Evolutionary conservation across 2,113 vertebrate species (phyloP).

Genomic region (Nothocercus julius): DNA sequence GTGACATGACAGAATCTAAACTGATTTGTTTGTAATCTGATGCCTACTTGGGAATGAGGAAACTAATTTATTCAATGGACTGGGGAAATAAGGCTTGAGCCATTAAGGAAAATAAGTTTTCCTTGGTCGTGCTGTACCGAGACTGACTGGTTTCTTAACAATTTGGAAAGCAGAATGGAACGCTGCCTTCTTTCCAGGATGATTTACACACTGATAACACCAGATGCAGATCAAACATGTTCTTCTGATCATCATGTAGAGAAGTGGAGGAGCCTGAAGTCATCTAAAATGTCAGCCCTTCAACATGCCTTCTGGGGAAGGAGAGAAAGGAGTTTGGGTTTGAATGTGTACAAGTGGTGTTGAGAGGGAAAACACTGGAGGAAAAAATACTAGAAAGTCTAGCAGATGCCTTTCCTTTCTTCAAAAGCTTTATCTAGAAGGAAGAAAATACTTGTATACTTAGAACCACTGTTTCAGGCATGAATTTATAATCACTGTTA

Average conservation of each 20-base stretch:
- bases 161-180: neutral
- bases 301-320: neutral
- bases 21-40: neutral
- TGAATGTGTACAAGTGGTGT: neutral
- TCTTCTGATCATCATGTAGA: neutral
- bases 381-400: neutral
- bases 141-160: neutral
- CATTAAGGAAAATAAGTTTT: neutral
- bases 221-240: neutral
- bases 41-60: neutral
- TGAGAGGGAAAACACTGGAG: accelerated
- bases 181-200: neutral
- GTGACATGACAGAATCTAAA: neutral
- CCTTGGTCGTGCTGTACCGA: neutral
- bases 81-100: neutral
- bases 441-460: neutral
- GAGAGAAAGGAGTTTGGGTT: neutral
- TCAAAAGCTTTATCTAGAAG: neutral
- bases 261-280: neutral
- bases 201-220: neutral
- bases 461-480: neutral
- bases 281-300: neutral
- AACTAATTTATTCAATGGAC: neutral
- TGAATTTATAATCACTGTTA: neutral
- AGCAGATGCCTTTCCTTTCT: neutral